Evolutionary conservation across 2,888 invertebrate species (phyloP), one percentile per base, ranked within the genome.

Genomic region (Tenthredo notha): DNA sequence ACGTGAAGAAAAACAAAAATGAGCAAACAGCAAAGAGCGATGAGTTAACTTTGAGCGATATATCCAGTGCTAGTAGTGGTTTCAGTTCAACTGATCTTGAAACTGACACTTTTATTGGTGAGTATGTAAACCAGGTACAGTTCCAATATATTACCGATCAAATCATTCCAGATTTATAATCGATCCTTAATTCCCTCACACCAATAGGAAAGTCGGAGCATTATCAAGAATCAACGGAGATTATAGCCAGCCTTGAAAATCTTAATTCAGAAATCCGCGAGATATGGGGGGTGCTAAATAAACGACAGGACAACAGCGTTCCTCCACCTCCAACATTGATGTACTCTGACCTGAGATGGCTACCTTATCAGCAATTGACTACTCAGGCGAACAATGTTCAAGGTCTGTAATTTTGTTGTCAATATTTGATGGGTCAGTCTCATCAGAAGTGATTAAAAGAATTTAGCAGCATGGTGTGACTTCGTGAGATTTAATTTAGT

Each of bases 231-330:
- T 95, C 96, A 6, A 95, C 96, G 29, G 96, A 96, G 90, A 96
- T 96, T 88, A 96, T 96, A 87, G 96, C 96, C 88, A 96, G 95
- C 89, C 92, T 96, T 90, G 96, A 96, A 90, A 96, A 95, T 89
- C 94, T 96, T 25, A 96, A 96, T 92, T 95, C 95, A 0, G 96
- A 96, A 92, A 96, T 96, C 87, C 94, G 95, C 75, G 96, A 96
- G 91, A 96, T 96, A 86, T 95, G 96, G 94, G 96, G 96, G 86
- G 96, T 96, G 85, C 92, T 96, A 67, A 94, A 95, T 87, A 95
- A 95, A 88, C 95, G 95, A 86, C 95, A 95, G 86, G 94, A 94
- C 87, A 94, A 94, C 88, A 94, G 92, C 87, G 93, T 95, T 77
- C 93, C 94, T 40, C 93, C 94, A 88, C 94, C 95, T 70, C 92